Base-by-base conservation (phyloP, 2,797 vertebrate genomes). In the Pyrocephalus nanus region DNA sequence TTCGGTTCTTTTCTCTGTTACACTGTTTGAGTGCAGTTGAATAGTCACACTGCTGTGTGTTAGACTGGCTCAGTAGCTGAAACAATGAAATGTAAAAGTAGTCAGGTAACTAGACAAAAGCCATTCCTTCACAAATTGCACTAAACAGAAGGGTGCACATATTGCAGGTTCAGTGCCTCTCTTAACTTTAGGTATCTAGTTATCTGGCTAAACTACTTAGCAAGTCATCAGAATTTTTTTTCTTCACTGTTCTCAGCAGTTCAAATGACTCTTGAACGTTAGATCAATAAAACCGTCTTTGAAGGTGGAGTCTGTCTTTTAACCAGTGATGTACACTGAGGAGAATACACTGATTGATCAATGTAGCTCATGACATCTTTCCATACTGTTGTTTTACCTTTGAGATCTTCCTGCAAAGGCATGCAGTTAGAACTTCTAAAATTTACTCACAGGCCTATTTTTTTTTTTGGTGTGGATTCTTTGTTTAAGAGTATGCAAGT, bases 1-100 rank as follows among this genome's bases (percentile, higher is more conserved):
- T 98, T 94, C 99, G 97, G 97, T 99, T 99, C 97, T 99, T 99
- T 80, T 98, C 98, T 89, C 98, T 98, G 97, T 99, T 99, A 90
- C 97, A 97, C 51, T 98, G 98, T 91, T 98, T 99, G 95, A 99
- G 97, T 71, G 99, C 99, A 81, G 97, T 95, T 21, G 98, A 98
- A 84, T 97, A 98, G 96, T 99, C 99, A 15, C 97, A 96, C 64
- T 98, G 98, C 64, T 98, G 98, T 76, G 96, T 98, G 89, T 97
- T 98, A 32, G 97, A 97, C 73, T 98, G 98, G 97, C 97, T 98
- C 95, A 99, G 96, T 95, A 99, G 96, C 99, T 99, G 98, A 86
- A 96, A 95, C 70, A 96, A 92, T 16, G 8, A 92, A 54, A 50
- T 61, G 45, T 19, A 92, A 90, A 89, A 80, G 36, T n/a, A 36